Evolutionary conservation across 2,888 invertebrate genomes (phyloP).

Genomic region (Cephus pulcher): DNA sequence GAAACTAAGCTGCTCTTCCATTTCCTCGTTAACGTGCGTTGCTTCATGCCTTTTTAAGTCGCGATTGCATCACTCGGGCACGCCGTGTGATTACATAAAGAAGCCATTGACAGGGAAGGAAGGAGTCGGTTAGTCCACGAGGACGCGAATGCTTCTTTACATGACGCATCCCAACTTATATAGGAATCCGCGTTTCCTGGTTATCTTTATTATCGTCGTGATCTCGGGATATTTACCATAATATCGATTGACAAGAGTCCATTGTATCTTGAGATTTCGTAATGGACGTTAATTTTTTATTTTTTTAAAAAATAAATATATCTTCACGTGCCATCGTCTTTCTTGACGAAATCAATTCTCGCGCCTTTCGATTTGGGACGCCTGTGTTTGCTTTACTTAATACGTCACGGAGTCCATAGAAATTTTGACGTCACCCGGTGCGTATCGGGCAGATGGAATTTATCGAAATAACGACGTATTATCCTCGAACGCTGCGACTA

Average conservation of each 20-base stretch:
- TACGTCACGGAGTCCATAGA: not conserved
- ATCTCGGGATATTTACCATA: not conserved
- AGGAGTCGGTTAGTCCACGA: not conserved
- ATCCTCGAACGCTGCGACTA: not conserved
- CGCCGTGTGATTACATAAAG: constrained; percentile 5
- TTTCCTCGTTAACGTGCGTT: not conserved
- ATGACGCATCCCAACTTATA: not conserved
- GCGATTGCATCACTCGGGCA: not conserved
- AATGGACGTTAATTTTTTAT: not conserved
- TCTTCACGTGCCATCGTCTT: not conserved
- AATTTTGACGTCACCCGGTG: not conserved
- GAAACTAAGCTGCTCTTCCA: not conserved
- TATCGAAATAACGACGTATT: not conserved
- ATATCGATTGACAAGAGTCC: not conserved
- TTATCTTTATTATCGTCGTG: not conserved
- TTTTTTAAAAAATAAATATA: not conserved
- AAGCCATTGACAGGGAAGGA: constrained; percentile 4
- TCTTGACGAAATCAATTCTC: not conserved
- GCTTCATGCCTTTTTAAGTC: constrained; percentile 1
- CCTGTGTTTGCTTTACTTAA: not conserved
- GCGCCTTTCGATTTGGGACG: not conserved
- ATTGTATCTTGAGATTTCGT: not conserved
- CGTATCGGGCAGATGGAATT: not conserved
- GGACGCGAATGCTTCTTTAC: not conserved
- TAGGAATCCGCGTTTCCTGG: not conserved